A percentile compares a stretch with the other conserved stretches of the same genome.
Conservation (phyloP, 2,888 invertebrate genomes). For the Cenopis cana region DNA sequence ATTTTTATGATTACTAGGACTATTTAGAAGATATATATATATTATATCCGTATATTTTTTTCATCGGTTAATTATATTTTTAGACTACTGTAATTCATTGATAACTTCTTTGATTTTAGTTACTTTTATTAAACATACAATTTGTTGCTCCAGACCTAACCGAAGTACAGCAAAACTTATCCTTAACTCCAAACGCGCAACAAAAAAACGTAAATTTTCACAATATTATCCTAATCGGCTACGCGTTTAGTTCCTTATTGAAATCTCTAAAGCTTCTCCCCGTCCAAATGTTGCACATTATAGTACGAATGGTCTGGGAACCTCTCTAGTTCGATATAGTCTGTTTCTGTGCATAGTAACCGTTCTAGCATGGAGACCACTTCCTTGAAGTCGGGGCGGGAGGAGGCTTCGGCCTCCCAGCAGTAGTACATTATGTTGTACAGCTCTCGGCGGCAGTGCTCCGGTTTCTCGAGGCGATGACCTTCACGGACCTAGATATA, state of each 20-base stretch:
- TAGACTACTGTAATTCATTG: too few relatives aligned
- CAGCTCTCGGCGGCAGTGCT: conserved; percentile 95
- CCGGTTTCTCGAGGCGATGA: conserved; percentile 95
- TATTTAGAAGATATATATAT: too few relatives aligned
- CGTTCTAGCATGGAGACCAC: conserved; percentile 92
- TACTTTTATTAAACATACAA: background rate
- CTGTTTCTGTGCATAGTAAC: conserved; percentile 94
- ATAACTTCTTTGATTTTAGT: background rate
- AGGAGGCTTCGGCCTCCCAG: conserved; percentile 94
- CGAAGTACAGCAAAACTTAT: background rate
- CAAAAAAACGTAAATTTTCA: conserved; percentile 27
- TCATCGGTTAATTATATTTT: too few relatives aligned
- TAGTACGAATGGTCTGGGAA: conserved; percentile 97
- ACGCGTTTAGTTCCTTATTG: conserved; percentile 11
- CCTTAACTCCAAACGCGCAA: background rate
- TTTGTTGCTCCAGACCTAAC: background rate
- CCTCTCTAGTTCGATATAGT: conserved; percentile 96
- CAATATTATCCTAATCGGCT: conserved; percentile 26
- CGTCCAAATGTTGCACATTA: conserved; percentile 93
- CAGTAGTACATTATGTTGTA: conserved; percentile 98
- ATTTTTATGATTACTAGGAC: too few relatives aligned
- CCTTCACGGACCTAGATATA: conserved; percentile 95
- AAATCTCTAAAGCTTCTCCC: conserved; percentile 87
- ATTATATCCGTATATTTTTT: too few relatives aligned
- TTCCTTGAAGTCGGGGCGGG: conserved; percentile 93